A percentile compares a stretch with the other conserved stretches of the same genome.
Evolutionary conservation across 2,113 vertebrate genomes (phyloP).

Genomic region (Plotosus lineatus): DNA sequence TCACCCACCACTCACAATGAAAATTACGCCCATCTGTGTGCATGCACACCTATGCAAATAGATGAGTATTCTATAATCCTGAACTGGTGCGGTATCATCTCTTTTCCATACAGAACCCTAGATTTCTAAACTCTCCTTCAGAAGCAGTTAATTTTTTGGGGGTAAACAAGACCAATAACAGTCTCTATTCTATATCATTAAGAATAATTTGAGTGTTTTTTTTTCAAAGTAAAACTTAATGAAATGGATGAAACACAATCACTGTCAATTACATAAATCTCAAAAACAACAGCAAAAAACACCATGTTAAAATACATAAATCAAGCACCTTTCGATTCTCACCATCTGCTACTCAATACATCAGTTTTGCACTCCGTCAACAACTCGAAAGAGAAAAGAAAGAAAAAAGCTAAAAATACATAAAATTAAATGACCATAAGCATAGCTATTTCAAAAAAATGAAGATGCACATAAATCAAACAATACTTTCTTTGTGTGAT

Average conservation of each 20-base stretch:
- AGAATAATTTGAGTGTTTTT: too few relatives aligned
- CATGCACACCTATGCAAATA: neutral
- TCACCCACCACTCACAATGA: too few relatives aligned
- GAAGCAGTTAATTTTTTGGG: too few relatives aligned
- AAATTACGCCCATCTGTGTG: neutral
- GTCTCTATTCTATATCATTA: too few relatives aligned
- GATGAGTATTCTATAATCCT: neutral
- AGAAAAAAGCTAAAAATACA: neutral
- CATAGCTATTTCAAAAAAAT: constrained; percentile 17
- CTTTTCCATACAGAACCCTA: neutral
- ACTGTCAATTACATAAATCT: too few relatives aligned
- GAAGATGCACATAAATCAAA: constrained; percentile 7
- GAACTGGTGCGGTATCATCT: neutral
- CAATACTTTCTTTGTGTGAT: neutral
- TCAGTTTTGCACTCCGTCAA: neutral
- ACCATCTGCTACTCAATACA: neutral
- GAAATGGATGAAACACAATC: too few relatives aligned
- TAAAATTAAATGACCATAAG: constrained; percentile 19
- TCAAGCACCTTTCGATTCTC: constrained; percentile 13
- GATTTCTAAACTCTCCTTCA: neutral
- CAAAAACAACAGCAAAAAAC: too few relatives aligned
- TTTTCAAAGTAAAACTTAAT: neutral
- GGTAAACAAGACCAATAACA: too few relatives aligned
- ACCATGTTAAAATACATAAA: constrained; percentile 44
- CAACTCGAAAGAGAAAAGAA: neutral